Evolutionary conservation across 2,113 vertebrate species (phyloP), one percentile per base, ranked within the genome.

Genomic region (Mystacornis crossleyi): DNA sequence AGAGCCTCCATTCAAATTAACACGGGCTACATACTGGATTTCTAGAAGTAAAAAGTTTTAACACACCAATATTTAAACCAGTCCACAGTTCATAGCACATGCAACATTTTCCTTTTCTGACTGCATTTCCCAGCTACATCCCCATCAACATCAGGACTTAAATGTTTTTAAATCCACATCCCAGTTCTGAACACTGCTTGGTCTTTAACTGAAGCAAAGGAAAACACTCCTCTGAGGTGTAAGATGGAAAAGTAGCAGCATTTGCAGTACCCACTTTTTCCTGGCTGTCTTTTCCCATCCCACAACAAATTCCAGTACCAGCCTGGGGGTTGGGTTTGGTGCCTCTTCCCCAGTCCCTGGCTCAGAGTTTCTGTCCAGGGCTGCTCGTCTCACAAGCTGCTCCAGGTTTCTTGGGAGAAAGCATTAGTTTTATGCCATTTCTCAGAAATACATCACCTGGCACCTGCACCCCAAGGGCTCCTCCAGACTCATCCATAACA

Each of bases 31-130:
- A 25, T 18, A 25, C 14, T 51, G 51, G 8, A 51, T 77, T 92
- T 26, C 69, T 78, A 36, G 18, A 54, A 73, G 33, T 50, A 71
- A 81, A 54, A 80, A 24, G 60, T 15, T 51, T 91, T 47, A 60
- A 50, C 8, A 61, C 9, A 83, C 74, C n/a, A 85, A 69, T 86
- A 89, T 90, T 83, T 87, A 65, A 93, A 95, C 16, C 34, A 86
- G 14, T 42, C 26, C 51, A 57, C 14, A 83, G n/a, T n/a, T n/a
- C n/a, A n/a, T n/a, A n/a, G 75, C n/a, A 93, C 8, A 33, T 69
- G 10, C n/a, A 90, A 25, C 38, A 61, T 62, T 70, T 71, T 45
- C 20, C 12, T 66, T 71, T 83, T 86, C 26, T 3, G 18, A 8
- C 28, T 14, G 29, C 17, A 29, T 43, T 60, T 21, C 40, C 25